phyloP scores from a whole-genome alignment of 2,113 vertebrate genomes.

The Phrynocephalus versicolor region DNA sequence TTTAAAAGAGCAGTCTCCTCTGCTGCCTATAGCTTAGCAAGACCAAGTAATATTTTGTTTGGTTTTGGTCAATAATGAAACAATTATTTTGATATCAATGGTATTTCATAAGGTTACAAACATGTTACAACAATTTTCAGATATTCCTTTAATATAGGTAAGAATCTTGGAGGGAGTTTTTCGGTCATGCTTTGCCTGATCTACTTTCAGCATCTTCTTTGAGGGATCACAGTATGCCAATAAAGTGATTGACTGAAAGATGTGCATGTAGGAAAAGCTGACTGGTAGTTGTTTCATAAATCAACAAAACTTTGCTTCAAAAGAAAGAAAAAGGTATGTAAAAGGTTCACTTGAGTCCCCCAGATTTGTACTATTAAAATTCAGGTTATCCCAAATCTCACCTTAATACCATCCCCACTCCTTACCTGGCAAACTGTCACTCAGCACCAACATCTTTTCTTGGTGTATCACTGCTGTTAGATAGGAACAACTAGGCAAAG shows the following conservation, averaged over 20 bases:
- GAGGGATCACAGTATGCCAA: neutral
- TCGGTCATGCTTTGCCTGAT: neutral
- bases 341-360: neutral
- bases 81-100: too few species aligned
- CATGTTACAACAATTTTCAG: too few species aligned
- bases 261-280: neutral
- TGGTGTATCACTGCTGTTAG: neutral
- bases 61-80: too few species aligned
- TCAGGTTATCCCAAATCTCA: neutral
- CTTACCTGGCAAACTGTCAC: neutral
- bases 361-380: neutral
- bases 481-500: neutral
- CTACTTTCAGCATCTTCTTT: neutral
- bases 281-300: neutral
- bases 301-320: neutral
- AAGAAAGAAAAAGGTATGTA: neutral
- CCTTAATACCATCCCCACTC: neutral
- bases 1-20: too few species aligned
- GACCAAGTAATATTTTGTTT: too few species aligned
- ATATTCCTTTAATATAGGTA: neutral
- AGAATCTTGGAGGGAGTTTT: neutral
- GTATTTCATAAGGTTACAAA: too few species aligned
- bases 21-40: too few species aligned
- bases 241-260: neutral
- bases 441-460: neutral